Conservation (phyloP, 2,797 vertebrate genomes). For the Zenarchopterus dispar region DNA sequence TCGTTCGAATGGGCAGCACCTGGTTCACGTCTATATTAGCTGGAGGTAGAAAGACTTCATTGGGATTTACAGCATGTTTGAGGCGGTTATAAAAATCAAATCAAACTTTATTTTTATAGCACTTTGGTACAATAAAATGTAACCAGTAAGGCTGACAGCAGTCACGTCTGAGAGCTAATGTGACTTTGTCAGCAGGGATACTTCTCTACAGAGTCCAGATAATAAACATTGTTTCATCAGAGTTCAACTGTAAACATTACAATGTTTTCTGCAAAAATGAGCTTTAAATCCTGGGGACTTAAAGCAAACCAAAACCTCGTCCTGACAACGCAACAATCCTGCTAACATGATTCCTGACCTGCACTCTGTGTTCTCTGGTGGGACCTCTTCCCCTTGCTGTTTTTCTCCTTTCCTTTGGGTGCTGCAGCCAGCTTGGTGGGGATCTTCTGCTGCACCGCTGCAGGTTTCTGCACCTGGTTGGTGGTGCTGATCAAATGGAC, state of each 20-base stretch:
- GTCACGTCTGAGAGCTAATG: too few relatives aligned
- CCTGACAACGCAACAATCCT: not conserved
- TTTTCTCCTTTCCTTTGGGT: conserved; percentile 79
- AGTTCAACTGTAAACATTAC: too few relatives aligned
- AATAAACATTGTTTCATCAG: too few relatives aligned
- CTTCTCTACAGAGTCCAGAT: too few relatives aligned
- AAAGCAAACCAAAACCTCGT: not conserved
- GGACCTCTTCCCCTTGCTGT: conserved; percentile 73
- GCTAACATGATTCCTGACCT: conserved; percentile 69
- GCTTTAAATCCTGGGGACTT: not conserved
- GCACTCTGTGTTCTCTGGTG: conserved; percentile 87
- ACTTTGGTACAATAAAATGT: too few relatives aligned
- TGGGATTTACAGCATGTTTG: not conserved
- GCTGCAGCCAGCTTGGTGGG: conserved; percentile 88
- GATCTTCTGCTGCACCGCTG: conserved; percentile 90
- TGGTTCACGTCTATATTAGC: conserved; percentile 79
- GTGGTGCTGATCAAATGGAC: conserved; percentile 91
- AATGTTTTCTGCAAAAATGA: too few relatives aligned
- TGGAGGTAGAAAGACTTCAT: conserved; percentile 35
- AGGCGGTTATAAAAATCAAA: not conserved
- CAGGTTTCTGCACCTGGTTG: conserved; percentile 88
- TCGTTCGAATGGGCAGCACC: conserved; percentile 80
- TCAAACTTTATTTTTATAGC: too few relatives aligned
- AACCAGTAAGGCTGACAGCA: too few relatives aligned
- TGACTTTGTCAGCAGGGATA: too few relatives aligned